A percentile compares a stretch with the other conserved stretches of the same genome.
Conservation (phyloP, 53 echinoderm and acorn worm species). For the Holothuria leucospilota region DNA sequence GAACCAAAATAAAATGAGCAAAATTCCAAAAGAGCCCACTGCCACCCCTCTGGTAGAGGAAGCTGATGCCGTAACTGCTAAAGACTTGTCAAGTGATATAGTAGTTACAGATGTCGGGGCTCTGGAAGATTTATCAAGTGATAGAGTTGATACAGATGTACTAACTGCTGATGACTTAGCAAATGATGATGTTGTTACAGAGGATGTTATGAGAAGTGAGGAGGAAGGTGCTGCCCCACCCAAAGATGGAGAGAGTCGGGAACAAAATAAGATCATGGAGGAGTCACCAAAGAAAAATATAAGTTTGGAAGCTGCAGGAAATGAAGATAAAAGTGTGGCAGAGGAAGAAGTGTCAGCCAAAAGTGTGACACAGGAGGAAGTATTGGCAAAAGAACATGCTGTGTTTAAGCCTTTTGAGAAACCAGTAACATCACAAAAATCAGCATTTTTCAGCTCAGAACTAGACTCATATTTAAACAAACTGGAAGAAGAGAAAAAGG, state of each 20-base stretch:
- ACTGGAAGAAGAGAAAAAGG: constrained; percentile 38
- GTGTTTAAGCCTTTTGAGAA: constrained; percentile 92
- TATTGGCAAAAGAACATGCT: constrained; percentile 72
- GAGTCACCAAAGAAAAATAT: too few species aligned
- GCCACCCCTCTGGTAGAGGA: neutral
- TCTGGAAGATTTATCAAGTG: too few species aligned
- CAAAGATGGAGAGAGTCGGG: too few species aligned
- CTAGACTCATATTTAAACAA: constrained; percentile 79
- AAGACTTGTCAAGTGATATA: neutral
- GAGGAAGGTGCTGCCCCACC: too few species aligned
- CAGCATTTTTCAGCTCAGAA: constrained; percentile 88
- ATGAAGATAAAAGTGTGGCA: too few species aligned
- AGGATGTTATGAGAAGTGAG: too few species aligned
- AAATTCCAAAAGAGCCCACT: neutral
- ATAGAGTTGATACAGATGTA: too few species aligned
- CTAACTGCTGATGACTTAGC: too few species aligned
- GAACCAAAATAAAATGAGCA: neutral
- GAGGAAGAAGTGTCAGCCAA: constrained; percentile 35
- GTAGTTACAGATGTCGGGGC: too few species aligned
- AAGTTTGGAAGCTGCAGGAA: too few species aligned
- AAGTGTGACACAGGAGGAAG: neutral
- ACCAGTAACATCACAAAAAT: constrained; percentile 72
- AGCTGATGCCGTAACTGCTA: neutral
- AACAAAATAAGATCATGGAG: too few species aligned
- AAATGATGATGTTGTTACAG: too few species aligned